Evolutionary conservation across 2,113 vertebrate genomes (phyloP), one percentile per base, ranked within the genome.

Genomic region (Camelus dromedarius): DNA sequence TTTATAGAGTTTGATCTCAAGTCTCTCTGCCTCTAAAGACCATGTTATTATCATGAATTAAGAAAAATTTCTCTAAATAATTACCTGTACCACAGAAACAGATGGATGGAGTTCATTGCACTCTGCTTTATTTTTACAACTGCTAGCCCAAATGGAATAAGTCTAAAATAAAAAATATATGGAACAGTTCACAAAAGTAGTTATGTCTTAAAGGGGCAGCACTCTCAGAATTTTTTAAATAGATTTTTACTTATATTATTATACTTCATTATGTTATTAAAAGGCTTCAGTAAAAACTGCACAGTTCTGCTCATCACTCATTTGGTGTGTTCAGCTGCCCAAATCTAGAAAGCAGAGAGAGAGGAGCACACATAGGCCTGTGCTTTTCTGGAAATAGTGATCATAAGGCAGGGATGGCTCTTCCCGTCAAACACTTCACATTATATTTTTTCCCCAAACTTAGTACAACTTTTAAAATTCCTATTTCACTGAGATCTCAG

Each of bases 61-160:
- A 77, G 38, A 81, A 66, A 50, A 35, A 10, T 67, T 67, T 82
- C 26, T 77, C 52, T 30, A 82, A 54, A 60, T 66, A 94, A 81
- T 96, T 99, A 99, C 99, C 99, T 99, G 99, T 12, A 99, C 98
- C 92, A 99, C 99, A 88, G 99, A 99, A 96, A 99, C 99, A 91
- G 99, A 99, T 19, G 99, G 99, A 98, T 99, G 99, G 97, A 99
- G 99, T 94, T 99, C 99, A 93, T 99, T 99, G 98, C 99, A 99
- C 90, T 99, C 99, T 0, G 99, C 99, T 98, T 99, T 99, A 98
- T 99, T 99, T 98, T 99, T 99, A 98, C 99, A 99, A 98, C 99
- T 99, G 98, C 99, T 99, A 67, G 99, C 99, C 99, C 99, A 99
- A 97, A 99, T 98, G n/a, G 99, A 99, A 89, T 99, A 99, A 1